Evolutionary conservation across 2,797 vertebrate genomes (phyloP).

Genomic region (Hybognathus amarus): DNA sequence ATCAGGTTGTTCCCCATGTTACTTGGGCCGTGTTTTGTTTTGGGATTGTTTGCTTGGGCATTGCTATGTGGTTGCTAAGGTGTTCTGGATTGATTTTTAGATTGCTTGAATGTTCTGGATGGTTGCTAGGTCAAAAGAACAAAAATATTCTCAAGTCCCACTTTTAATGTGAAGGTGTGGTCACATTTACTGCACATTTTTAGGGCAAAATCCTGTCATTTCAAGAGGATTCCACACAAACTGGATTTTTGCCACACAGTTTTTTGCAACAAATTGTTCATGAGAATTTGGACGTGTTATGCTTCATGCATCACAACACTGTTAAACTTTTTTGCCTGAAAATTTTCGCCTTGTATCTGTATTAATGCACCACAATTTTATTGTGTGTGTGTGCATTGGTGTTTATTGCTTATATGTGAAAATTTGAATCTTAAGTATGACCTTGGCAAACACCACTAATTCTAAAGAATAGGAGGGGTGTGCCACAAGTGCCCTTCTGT

Average conservation of each 20-base stretch:
- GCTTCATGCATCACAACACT: background rate
- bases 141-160: background rate
- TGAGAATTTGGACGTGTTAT: background rate
- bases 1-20: background rate
- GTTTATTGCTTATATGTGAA: background rate
- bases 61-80: background rate
- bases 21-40: slow-evolving; percentile 7
- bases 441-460: background rate
- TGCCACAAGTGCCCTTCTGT: background rate
- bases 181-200: too few relatives aligned
- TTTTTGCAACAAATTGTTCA: background rate
- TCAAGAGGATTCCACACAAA: background rate
- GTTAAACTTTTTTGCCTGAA: too few relatives aligned
- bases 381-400: background rate
- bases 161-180: background rate
- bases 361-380: background rate
- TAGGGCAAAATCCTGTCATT: background rate
- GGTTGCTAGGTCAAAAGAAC: background rate
- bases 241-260: too few relatives aligned
- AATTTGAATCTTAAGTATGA: background rate
- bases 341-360: background rate
- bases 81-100: background rate
- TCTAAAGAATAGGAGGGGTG: background rate
- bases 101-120: background rate
- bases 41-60: background rate